Evolutionary conservation across 2,113 vertebrate species (phyloP), one percentile per base, ranked within the genome.

Genomic region (Entelurus aequoreus): DNA sequence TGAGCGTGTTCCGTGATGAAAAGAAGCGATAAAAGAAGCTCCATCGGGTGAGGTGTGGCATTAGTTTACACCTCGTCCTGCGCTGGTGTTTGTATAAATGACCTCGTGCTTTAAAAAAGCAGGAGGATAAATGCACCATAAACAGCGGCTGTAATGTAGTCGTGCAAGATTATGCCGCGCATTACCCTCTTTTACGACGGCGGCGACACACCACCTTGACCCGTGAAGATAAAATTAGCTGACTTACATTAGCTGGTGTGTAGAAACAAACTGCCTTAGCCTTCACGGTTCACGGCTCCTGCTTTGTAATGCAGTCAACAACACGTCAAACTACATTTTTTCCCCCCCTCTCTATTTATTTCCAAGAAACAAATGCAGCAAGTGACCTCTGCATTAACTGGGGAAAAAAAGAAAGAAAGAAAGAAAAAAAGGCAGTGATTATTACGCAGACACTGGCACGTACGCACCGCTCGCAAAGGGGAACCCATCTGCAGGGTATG

Each of bases 401-500:
- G 10, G 12, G 12, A 42, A 42, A 42, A 44, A 44, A 44, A 44
- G 11, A 19, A 19, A 19, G 28, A 4, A 28, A 28, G 3, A 46
- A 4, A 12, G 5, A 44, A 44, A 44, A 46, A 12, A 46, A 12
- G 5, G 10, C 1, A 12, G 10, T 11, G 42, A 46, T 46, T 11
- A 46, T 46, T 46, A 11, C 40, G 38, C 40, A 49, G 57, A 70
- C 55, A 80, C 44, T 82, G 79, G 76, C 77, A 67, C 63, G 65
- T 72, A 66, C 75, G 72, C 63, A 75, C 58, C 68, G 68, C 69
- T 80, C 72, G 85, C 85, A 81, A 83, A 69, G 77, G 80, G 75
- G 77, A 80, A 81, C 83, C 81, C 81, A 86, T 87, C 82, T 86
- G 84, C 80, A 82, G 77, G 72, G 61, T 63, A 76, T 81, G 80